These are phyloP conservation scores for Macrosteles quadrilineatus DNA, from an alignment of 1,140 invertebrate genomes.

Conservation along the genomic window DNA sequence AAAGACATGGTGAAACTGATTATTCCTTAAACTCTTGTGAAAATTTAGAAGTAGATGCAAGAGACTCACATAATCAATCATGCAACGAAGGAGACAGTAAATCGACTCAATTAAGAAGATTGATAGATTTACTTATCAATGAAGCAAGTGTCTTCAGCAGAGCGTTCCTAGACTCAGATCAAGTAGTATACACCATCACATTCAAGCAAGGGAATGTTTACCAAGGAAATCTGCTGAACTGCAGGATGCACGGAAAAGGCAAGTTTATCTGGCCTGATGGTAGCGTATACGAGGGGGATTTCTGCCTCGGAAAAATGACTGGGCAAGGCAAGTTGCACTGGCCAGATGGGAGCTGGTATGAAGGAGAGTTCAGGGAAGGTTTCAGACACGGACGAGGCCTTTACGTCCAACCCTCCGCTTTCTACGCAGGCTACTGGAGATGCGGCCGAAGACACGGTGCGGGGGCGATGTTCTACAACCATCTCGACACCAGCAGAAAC, in stretches of 20 bases:
- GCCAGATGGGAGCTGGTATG: slow-evolving; percentile 56
- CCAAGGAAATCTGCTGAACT: not conserved
- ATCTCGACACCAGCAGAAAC: slow-evolving; percentile 52
- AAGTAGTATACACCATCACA: not conserved
- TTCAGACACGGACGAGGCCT: slow-evolving; percentile 57
- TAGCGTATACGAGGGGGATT: slow-evolving; percentile 49
- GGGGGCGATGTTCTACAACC: slow-evolving; percentile 54
- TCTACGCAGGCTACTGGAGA: slow-evolving; percentile 47
- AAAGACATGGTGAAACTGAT: too few species aligned
- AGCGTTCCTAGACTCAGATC: too few species aligned
- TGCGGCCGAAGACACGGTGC: slow-evolving; percentile 34
- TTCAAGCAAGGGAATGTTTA: slow-evolving; percentile 6
- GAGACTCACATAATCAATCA: too few species aligned
- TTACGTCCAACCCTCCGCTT: slow-evolving; percentile 48
- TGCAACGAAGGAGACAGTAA: too few species aligned
- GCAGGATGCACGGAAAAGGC: slow-evolving; percentile 31
- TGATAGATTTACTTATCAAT: too few species aligned
- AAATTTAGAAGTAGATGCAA: too few species aligned
- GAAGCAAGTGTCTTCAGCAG: too few species aligned
- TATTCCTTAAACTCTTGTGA: too few species aligned
- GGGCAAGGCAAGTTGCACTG: slow-evolving; percentile 57
- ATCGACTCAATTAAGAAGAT: too few species aligned
- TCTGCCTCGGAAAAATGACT: slow-evolving; percentile 55
- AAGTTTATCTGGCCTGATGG: slow-evolving; percentile 35
- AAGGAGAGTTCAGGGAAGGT: slow-evolving; percentile 57